A percentile compares a stretch with the other conserved stretches of the same genome.
Conservation (phyloP, 2,888 invertebrate species). For the Zygothrica quintamaculata region DNA sequence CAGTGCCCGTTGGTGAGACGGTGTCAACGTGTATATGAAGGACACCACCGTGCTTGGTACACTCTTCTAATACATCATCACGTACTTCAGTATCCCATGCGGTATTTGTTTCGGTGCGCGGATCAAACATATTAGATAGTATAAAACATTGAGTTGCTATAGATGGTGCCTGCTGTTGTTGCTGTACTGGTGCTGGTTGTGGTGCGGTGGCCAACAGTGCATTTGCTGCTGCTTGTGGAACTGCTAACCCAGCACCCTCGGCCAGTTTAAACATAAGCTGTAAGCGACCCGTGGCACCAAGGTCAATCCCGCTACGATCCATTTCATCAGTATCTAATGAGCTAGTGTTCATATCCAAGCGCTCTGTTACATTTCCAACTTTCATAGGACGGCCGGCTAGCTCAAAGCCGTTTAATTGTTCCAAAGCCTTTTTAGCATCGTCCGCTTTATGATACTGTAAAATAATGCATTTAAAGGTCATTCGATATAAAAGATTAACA, state of each 20-base stretch:
- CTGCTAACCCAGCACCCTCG: slow-evolving; percentile 93
- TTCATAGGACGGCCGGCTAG: slow-evolving; percentile 99
- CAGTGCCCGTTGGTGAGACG: slow-evolving; percentile 96
- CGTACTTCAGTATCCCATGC: slow-evolving; percentile 96
- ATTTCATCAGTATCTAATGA: slow-evolving; percentile 98
- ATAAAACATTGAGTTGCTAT: slow-evolving; percentile 99
- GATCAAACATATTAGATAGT: slow-evolving; percentile 99
- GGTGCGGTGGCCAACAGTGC: slow-evolving; percentile 90
- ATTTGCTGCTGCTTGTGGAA: slow-evolving; percentile 97
- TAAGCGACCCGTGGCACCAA: slow-evolving; percentile 97
- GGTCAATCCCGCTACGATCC: slow-evolving; percentile 97
- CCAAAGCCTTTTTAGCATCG: slow-evolving; percentile 99
- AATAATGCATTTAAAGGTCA: neutral
- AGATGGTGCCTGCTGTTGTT: slow-evolving; percentile 89
- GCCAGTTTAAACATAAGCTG: slow-evolving; percentile 99
- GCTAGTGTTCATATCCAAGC: slow-evolving; percentile 91
- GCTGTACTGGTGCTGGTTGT: slow-evolving; percentile 86
- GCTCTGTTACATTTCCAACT: slow-evolving; percentile 97
- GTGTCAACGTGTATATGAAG: slow-evolving; percentile 97
- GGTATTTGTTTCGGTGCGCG: slow-evolving; percentile 90
- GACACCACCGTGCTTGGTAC: slow-evolving; percentile 98
- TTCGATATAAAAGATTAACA: too few species aligned
- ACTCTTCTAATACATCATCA: slow-evolving; percentile 99
- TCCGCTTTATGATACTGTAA: slow-evolving; percentile 96
- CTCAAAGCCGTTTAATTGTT: slow-evolving; percentile 99